phyloP scores from a whole-genome alignment of 2,888 invertebrate genomes.

The Aleiodes leptofemur region DNA sequence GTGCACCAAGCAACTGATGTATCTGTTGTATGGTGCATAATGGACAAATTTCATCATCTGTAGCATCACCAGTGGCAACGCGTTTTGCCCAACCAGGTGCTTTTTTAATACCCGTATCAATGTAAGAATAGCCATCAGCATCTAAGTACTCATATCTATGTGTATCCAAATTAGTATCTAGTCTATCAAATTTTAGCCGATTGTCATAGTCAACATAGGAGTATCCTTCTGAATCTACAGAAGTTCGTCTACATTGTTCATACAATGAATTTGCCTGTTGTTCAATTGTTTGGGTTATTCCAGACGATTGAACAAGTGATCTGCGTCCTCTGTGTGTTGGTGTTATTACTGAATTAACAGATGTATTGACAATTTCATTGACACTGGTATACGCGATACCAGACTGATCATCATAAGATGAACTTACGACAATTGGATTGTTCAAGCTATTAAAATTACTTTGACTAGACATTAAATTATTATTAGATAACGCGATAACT shows the following conservation, averaged over 20 bases:
- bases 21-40: conserved; percentile 71
- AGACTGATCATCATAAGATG: not conserved
- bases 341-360: conserved; percentile 54
- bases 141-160: conserved; percentile 56
- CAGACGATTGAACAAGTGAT: not conserved
- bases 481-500: conserved; percentile 27
- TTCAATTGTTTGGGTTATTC: conserved; percentile 1
- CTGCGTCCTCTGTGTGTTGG: conserved; percentile 58
- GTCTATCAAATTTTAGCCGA: conserved; percentile 17
- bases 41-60: conserved; percentile 69
- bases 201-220: conserved; percentile 68
- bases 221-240: conserved; percentile 69
- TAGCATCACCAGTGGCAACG: conserved; percentile 55
- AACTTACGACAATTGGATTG: not conserved
- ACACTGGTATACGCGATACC: conserved; percentile 22
- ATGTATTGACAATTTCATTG: conserved; percentile 17
- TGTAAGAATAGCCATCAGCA: conserved; percentile 68
- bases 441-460: conserved; percentile 8
- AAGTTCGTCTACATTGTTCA: conserved; percentile 57
- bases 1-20: conserved; percentile 67
- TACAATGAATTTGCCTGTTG: conserved; percentile 19
- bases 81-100: conserved; percentile 62
- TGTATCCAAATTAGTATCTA: conserved; percentile 33
- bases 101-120: conserved; percentile 59
- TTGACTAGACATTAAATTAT: conserved; percentile 33